These are phyloP conservation scores for Sphenopsis melanotis DNA, from an alignment of 2,797 vertebrate genomes.

Conservation along the genomic window DNA sequence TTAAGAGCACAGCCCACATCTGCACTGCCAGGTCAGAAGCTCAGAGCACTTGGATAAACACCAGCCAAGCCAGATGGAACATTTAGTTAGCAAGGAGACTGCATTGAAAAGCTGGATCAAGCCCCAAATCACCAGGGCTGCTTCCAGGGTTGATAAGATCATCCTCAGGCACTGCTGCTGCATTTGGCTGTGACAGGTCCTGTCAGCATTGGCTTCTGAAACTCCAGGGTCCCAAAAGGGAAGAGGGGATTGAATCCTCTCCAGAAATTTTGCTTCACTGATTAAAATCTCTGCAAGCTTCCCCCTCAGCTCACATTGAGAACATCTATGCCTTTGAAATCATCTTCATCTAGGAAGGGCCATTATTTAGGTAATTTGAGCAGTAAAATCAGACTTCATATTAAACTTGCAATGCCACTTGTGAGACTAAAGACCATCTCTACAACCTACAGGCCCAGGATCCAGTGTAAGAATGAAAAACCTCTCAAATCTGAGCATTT, in stretches of 20 bases:
- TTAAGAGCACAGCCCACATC: background rate
- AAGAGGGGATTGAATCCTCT: background rate
- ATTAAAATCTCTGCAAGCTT: slow-evolving; percentile 6
- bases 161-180: background rate
- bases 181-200: background rate
- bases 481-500: background rate
- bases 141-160: background rate
- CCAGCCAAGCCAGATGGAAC: background rate
- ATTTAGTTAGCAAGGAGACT: background rate
- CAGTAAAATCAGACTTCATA: background rate
- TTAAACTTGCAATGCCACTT: background rate
- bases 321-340: background rate
- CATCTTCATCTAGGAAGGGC: background rate
- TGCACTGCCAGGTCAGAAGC: background rate
- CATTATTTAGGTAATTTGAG: background rate
- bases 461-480: background rate
- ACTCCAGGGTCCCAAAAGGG: background rate
- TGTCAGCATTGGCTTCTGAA: background rate
- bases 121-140: background rate
- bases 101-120: background rate
- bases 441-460: background rate
- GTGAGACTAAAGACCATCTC: background rate
- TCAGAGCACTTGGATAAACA: background rate
- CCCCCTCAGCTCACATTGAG: background rate
- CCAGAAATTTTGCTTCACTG: slow-evolving; percentile 2